phyloP scores from a whole-genome alignment of 1,140 invertebrate species.

The Drosophila sproati region DNA sequence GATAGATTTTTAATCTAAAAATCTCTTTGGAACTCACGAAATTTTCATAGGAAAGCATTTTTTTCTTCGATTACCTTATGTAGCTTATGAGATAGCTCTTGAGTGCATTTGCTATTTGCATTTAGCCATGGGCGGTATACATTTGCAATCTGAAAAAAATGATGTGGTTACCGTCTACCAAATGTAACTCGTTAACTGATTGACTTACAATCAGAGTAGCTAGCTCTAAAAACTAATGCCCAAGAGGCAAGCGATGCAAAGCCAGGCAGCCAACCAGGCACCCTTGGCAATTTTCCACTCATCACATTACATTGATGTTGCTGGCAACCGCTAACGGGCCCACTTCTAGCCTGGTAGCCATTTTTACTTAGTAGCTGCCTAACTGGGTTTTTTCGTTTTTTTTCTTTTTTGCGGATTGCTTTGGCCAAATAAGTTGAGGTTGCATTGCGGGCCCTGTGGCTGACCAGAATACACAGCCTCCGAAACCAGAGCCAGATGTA shows the following conservation, averaged over 20 bases:
- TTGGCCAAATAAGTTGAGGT: slow-evolving; percentile 55
- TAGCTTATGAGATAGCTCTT: background rate
- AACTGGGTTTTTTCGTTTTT: slow-evolving; percentile 14
- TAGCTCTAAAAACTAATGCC: slow-evolving; percentile 52
- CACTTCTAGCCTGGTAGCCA: slow-evolving; percentile 4
- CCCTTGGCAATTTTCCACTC: slow-evolving; percentile 65
- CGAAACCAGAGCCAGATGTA: background rate
- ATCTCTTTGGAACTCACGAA: too few relatives aligned
- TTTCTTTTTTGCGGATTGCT: slow-evolving; percentile 38
- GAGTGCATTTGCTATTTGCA: background rate
- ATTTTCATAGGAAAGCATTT: too few relatives aligned
- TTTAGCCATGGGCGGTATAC: background rate
- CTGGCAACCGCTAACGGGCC: slow-evolving; percentile 30
- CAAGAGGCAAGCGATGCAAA: slow-evolving; percentile 8
- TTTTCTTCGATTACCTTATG: too few relatives aligned
- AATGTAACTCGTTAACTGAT: slow-evolving; percentile 78
- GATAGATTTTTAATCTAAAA: too few relatives aligned
- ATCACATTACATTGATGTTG: slow-evolving; percentile 45
- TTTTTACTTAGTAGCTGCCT: slow-evolving; percentile 17
- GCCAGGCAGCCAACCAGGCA: background rate
- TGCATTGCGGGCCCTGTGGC: slow-evolving; percentile 53
- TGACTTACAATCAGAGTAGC: slow-evolving; percentile 69
- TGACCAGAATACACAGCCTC: slow-evolving; percentile 32
- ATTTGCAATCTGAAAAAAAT: background rate
- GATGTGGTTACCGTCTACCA: background rate